phyloP scores from a whole-genome alignment of 2,888 invertebrate species.

The Xylocampa areola region DNA sequence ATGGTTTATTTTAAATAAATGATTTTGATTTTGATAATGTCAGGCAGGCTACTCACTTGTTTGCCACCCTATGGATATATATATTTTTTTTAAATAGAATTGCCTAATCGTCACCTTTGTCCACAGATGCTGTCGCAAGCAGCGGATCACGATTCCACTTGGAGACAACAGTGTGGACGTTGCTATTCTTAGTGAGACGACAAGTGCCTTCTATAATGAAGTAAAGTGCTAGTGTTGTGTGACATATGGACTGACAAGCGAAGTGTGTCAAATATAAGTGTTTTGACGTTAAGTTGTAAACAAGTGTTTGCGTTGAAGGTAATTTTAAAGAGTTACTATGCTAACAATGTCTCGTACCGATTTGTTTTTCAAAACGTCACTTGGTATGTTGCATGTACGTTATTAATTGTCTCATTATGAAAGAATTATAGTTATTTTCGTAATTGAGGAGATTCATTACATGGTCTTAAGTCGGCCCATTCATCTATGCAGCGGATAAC shows the following conservation, averaged over 20 bases:
- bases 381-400: too few relatives aligned
- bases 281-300: slow-evolving; percentile 1
- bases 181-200: slow-evolving; percentile 69
- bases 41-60: too few relatives aligned
- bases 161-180: slow-evolving; percentile 73
- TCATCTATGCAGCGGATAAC: too few relatives aligned
- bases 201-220: slow-evolving; percentile 79
- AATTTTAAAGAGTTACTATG: background rate
- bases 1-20: too few relatives aligned
- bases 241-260: slow-evolving; percentile 35
- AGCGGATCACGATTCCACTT: slow-evolving; percentile 67
- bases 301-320: slow-evolving; percentile 25
- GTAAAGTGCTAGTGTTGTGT: slow-evolving; percentile 48
- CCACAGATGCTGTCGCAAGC: slow-evolving; percentile 78
- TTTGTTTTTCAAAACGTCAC: too few relatives aligned
- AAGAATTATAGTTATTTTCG: too few relatives aligned
- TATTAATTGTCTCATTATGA: too few relatives aligned
- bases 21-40: too few relatives aligned
- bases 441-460: too few relatives aligned
- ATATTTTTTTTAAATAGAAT: background rate
- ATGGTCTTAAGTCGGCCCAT: too few relatives aligned
- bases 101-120: slow-evolving; percentile 13
- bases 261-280: slow-evolving; percentile 18
- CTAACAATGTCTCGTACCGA: slow-evolving; percentile 15
- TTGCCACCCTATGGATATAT: too few relatives aligned